These are phyloP conservation scores for Brachypteracias leptosomus DNA, from an alignment of 2,113 vertebrate species.

Conservation along the genomic window DNA sequence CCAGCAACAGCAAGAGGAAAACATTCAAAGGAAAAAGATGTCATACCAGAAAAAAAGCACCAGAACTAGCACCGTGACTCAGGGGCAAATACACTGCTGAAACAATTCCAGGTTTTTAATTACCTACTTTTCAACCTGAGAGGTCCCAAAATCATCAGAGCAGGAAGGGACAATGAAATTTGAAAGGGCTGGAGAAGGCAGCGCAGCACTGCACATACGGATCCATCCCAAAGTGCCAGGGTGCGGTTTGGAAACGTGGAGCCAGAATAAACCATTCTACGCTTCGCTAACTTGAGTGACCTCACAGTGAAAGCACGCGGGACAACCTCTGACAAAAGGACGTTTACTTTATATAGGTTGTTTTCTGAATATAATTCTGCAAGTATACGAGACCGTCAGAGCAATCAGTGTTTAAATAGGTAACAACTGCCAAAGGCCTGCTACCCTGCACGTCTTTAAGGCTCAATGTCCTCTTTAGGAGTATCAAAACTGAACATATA, in stretches of 20 bases:
- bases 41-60: neutral
- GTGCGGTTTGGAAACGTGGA: neutral
- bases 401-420: neutral
- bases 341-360: neutral
- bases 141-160: neutral
- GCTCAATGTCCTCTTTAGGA: neutral
- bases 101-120: neutral
- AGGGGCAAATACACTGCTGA: neutral
- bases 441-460: rapidly evolving
- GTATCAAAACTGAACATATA: neutral
- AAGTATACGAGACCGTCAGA: neutral
- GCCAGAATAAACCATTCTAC: neutral
- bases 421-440: neutral
- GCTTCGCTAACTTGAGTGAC: neutral
- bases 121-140: neutral
- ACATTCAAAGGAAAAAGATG: constrained; percentile 2
- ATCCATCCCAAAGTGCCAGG: neutral
- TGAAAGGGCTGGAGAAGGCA: neutral
- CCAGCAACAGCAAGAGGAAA: constrained; percentile 42
- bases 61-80: neutral
- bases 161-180: neutral
- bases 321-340: neutral
- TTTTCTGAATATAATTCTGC: neutral
- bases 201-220: neutral
- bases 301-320: neutral